Evolutionary conservation across 2,113 vertebrate species (phyloP).

Genomic region (Stegostoma tigrinum): DNA sequence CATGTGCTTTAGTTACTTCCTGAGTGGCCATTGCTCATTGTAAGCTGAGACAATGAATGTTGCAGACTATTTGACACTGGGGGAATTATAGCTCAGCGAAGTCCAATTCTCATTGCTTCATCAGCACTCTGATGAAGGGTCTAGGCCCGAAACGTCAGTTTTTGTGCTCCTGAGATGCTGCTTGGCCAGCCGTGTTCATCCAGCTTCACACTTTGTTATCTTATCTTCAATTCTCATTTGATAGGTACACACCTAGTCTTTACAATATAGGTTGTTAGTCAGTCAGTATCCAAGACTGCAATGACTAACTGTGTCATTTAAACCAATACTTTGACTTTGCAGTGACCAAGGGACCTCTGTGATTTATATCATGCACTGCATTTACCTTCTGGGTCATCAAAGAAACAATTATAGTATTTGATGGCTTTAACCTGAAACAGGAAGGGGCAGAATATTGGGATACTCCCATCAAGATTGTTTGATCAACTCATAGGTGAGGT

Average conservation of each 20-base stretch:
- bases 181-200: too few species aligned
- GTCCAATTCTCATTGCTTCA: not conserved
- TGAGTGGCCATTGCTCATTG: not conserved
- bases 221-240: not conserved
- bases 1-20: not conserved
- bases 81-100: not conserved
- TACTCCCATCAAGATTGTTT: not conserved
- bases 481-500: not conserved
- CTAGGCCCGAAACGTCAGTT: too few species aligned
- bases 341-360: not conserved
- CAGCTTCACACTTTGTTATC: too few species aligned
- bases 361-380: not conserved
- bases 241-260: not conserved
- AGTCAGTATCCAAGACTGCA: not conserved
- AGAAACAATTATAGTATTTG: not conserved
- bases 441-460: not conserved
- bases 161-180: too few species aligned
- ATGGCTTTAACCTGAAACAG: not conserved
- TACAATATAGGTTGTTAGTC: not conserved
- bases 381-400: not conserved
- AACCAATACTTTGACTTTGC: not conserved
- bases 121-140: too few species aligned
- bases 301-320: not conserved
- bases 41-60: not conserved
- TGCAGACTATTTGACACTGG: not conserved